Percentiles rank a stretch among this genome's conserved stretches.
Evolutionary conservation across 2,797 vertebrate species (phyloP).

Genomic region (Scolopax rusticola): DNA sequence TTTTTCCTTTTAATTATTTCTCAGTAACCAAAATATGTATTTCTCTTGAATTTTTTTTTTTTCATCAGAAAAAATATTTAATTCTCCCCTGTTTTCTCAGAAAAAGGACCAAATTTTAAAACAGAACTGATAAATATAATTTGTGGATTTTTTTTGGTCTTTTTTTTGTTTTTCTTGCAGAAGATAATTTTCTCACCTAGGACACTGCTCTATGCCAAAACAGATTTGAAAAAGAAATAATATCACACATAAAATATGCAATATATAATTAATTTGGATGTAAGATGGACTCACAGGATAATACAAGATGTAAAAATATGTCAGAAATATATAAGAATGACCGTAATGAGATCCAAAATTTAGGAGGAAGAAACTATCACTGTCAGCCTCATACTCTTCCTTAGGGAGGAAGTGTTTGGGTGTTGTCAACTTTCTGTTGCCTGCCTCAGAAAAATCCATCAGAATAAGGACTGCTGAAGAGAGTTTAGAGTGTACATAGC

Average conservation of each 20-base stretch:
- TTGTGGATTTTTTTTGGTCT: rapidly evolving
- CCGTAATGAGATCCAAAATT: neutral
- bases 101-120: neutral
- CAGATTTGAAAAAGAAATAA: neutral
- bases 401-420: neutral
- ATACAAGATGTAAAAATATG: neutral
- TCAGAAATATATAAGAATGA: neutral
- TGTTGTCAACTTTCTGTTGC: neutral
- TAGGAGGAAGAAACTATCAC: neutral
- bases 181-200: neutral
- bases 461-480: neutral
- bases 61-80: neutral
- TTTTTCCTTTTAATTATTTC: neutral
- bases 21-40: neutral
- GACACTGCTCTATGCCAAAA: neutral
- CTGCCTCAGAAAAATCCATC: neutral
- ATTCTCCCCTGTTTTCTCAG: neutral
- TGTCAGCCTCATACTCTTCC: neutral
- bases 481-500: neutral
- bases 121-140: neutral
- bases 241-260: neutral
- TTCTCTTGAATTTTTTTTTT: neutral
- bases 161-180: rapidly evolving
- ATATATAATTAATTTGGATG: neutral
- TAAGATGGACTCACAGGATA: rapidly evolving